Conservation (phyloP, 1,140 invertebrate species). For the Tribolium madens region DNA sequence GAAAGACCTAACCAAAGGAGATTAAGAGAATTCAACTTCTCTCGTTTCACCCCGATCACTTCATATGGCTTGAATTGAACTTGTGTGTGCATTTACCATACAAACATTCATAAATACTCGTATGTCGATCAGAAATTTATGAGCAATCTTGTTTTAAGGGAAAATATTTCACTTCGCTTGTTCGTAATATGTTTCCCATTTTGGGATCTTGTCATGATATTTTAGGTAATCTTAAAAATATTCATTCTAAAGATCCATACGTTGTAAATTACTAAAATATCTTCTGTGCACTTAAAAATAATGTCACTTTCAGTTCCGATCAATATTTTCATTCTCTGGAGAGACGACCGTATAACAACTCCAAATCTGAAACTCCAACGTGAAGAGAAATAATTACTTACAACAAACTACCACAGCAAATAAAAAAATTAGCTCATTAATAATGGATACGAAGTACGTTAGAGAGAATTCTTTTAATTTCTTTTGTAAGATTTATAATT, state of each 20-base stretch:
- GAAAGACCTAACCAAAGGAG: conserved; percentile 27
- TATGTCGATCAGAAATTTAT: not conserved
- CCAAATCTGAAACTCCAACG: conserved; percentile 5
- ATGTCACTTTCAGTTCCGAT: conserved; percentile 23
- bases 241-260: not conserved
- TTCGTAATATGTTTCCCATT: not conserved
- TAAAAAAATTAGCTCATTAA: conserved; percentile 28
- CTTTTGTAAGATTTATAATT: conserved; percentile 11
- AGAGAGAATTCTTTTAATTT: conserved; percentile 19
- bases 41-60: not conserved
- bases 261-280: conserved; percentile 23
- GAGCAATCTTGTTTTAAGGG: not conserved
- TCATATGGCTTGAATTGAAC: conserved; percentile 21
- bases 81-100: conserved; percentile 1
- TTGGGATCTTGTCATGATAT: not conserved
- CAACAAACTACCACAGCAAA: conserved; percentile 7
- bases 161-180: not conserved
- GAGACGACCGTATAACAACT: not conserved
- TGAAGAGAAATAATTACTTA: conserved; percentile 27
- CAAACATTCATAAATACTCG: conserved; percentile 6
- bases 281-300: conserved; percentile 5
- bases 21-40: conserved; percentile 18
- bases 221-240: not conserved
- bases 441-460: not conserved
- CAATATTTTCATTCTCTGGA: conserved; percentile 18